These are phyloP conservation scores for Cremastinae sp. DNA, from an alignment of 2,888 invertebrate species.

Conservation along the genomic window DNA sequence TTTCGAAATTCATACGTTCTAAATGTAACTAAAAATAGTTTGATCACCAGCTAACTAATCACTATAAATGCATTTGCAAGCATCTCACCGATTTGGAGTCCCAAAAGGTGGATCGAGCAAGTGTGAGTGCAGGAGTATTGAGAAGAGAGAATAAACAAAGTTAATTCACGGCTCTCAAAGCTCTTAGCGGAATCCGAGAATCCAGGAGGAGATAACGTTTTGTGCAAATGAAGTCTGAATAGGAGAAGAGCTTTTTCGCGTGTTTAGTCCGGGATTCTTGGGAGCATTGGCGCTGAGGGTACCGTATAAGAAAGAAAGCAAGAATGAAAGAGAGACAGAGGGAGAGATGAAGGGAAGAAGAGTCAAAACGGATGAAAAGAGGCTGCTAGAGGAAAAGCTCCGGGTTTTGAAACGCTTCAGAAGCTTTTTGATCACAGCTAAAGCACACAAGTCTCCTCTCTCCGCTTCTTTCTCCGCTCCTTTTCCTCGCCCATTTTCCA, in stretches of 20 bases:
- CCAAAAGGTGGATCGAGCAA: too few relatives aligned
- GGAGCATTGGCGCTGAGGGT: background rate
- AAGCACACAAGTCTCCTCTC: slow-evolving; percentile 44
- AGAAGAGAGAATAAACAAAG: slow-evolving; percentile 23
- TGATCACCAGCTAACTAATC: too few relatives aligned
- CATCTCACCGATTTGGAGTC: too few relatives aligned
- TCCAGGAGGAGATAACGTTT: slow-evolving; percentile 53
- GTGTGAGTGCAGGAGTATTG: too few relatives aligned
- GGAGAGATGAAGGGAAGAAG: slow-evolving; percentile 11
- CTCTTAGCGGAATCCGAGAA: slow-evolving; percentile 59
- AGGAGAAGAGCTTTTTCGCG: slow-evolving; percentile 62
- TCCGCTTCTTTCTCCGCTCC: slow-evolving; percentile 8
- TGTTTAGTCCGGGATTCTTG: slow-evolving; percentile 49
- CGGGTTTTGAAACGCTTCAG: slow-evolving; percentile 43
- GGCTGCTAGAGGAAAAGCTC: slow-evolving; percentile 1
- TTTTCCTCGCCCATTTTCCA: slow-evolving; percentile 25
- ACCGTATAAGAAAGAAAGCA: slow-evolving; percentile 43
- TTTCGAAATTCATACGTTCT: too few relatives aligned
- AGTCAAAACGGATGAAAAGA: slow-evolving; percentile 36
- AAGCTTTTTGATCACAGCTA: slow-evolving; percentile 62
- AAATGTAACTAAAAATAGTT: too few relatives aligned
- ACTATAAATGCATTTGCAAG: too few relatives aligned
- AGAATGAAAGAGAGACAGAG: slow-evolving; percentile 11
- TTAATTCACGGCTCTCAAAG: slow-evolving; percentile 58
- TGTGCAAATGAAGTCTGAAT: slow-evolving; percentile 54